Evolutionary conservation across 2,888 invertebrate species (phyloP).

Genomic region (Gastrophysa polygoni): DNA sequence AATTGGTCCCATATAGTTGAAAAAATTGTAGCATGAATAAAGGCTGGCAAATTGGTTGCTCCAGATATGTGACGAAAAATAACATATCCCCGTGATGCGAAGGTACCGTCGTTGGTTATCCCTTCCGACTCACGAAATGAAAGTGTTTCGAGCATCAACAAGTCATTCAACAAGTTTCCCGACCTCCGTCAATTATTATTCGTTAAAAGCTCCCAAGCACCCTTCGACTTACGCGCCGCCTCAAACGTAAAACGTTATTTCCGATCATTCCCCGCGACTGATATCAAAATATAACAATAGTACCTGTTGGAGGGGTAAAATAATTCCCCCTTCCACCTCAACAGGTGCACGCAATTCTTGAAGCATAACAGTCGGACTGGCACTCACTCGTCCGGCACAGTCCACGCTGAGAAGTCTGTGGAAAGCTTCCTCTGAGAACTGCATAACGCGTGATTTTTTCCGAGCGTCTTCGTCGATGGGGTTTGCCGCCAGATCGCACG

Average conservation of each 20-base stretch:
- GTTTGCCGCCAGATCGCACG: conserved; percentile 38
- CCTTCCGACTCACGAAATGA: too few relatives aligned
- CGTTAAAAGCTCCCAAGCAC: conserved; percentile 35
- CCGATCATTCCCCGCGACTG: conserved; percentile 40
- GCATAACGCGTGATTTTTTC: conserved; percentile 43
- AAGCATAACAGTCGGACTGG: conserved; percentile 58
- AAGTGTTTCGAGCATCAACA: background rate
- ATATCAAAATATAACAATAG: conserved; percentile 51
- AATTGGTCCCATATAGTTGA: too few relatives aligned
- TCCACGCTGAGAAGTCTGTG: conserved; percentile 54
- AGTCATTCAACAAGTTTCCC: background rate
- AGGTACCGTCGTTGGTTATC: too few relatives aligned
- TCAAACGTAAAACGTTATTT: conserved; percentile 37
- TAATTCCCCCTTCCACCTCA: conserved; percentile 52
- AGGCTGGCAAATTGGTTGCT: too few relatives aligned
- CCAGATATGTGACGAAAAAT: too few relatives aligned
- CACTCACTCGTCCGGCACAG: conserved; percentile 61
- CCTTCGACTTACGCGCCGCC: conserved; percentile 28
- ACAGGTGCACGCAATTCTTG: conserved; percentile 60
- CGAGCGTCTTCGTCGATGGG: conserved; percentile 29
- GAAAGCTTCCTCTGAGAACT: conserved; percentile 43
- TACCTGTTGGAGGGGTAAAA: conserved; percentile 54
- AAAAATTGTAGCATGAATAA: too few relatives aligned
- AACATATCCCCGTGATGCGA: background rate
- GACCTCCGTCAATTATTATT: background rate